phyloP scores from a whole-genome alignment of 2,113 vertebrate genomes.

The Himantopus leucocephalus region DNA sequence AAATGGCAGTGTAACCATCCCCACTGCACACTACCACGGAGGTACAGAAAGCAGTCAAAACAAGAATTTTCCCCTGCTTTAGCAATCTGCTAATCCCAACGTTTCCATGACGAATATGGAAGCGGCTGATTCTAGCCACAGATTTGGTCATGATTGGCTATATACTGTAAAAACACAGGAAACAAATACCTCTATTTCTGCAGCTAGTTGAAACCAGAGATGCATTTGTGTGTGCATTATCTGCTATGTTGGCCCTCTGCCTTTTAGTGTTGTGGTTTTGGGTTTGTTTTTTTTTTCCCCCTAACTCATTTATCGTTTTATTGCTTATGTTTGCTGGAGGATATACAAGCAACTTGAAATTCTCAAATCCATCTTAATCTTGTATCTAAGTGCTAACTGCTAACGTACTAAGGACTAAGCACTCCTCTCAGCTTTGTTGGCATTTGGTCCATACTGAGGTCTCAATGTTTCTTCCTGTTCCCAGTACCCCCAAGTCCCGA shows the following conservation, averaged over 20 bases:
- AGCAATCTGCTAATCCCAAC: background rate
- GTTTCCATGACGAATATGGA: conserved; percentile 16
- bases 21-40: rapidly evolving
- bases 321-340: background rate
- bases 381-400: background rate
- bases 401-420: background rate
- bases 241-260: background rate
- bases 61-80: background rate
- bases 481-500: background rate
- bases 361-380: background rate
- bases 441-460: background rate
- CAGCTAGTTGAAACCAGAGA: background rate
- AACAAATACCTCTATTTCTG: background rate
- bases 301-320: background rate
- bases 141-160: background rate
- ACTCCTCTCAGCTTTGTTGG: background rate
- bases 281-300: rapidly evolving
- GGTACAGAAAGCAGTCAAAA: background rate
- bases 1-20: background rate
- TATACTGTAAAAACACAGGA: background rate
- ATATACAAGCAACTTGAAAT: background rate
- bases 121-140: background rate
- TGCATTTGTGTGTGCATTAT: background rate
- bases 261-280: background rate
- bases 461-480: background rate